Conservation (phyloP, 2,113 vertebrate species). For the Malurus elegans region DNA sequence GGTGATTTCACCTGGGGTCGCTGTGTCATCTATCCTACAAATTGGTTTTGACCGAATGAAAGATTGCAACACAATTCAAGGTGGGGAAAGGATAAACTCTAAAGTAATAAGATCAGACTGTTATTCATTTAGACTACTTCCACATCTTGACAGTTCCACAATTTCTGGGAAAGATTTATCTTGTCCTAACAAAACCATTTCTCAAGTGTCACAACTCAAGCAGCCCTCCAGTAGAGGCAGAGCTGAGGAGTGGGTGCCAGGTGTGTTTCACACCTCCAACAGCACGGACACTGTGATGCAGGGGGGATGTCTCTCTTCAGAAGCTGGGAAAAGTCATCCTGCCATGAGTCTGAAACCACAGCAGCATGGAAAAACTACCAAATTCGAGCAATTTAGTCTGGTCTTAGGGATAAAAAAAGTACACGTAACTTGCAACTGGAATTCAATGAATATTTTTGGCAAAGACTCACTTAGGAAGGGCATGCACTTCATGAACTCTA, state of each 20-base stretch:
- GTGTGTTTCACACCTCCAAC: fast-evolving
- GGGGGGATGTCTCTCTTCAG: neutral
- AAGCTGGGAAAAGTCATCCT: neutral
- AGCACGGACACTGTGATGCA: neutral
- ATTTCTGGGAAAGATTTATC: slow-evolving; percentile 25
- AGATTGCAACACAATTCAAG: neutral
- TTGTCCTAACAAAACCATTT: neutral
- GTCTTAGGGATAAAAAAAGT: neutral
- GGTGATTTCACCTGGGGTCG: neutral
- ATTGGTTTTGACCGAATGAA: neutral
- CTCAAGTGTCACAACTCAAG: neutral
- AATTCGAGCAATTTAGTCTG: neutral
- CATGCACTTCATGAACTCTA: neutral
- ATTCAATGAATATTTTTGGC: neutral
- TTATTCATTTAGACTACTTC: neutral
- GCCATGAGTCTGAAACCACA: neutral
- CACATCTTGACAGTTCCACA: neutral
- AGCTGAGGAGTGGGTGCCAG: neutral
- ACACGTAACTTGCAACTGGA: neutral
- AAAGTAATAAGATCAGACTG: neutral
- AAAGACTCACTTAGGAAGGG: neutral
- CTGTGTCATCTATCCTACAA: neutral
- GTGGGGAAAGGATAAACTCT: slow-evolving; percentile 28
- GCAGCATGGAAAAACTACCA: neutral
- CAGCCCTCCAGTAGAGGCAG: neutral